Percentiles rank a stretch among this genome's conserved stretches.
Evolutionary conservation across 2,888 invertebrate genomes (phyloP).

Genomic region (Eudemis profundana): DNA sequence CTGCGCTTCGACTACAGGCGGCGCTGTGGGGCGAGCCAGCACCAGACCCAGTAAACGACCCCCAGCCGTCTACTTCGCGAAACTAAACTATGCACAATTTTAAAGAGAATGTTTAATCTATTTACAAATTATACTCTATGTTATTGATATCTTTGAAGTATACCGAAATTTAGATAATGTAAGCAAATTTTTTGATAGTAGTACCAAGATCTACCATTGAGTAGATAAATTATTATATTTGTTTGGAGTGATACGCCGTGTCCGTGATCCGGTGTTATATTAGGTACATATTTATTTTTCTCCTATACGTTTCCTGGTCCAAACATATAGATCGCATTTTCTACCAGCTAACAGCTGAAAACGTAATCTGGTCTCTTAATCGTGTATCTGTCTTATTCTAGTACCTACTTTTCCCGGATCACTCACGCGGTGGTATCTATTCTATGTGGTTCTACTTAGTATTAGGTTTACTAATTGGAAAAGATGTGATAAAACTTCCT

Average conservation of each 20-base stretch:
- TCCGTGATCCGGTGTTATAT: constrained; percentile 16
- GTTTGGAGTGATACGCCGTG: constrained; percentile 23
- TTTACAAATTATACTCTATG: constrained; percentile 52
- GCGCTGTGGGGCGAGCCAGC: constrained; percentile 62
- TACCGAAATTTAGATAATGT: constrained; percentile 41
- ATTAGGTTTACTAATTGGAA: constrained; percentile 25
- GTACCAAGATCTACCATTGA: constrained; percentile 53
- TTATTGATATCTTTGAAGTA: constrained; percentile 50
- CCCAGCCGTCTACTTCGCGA: constrained; percentile 20
- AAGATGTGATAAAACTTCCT: constrained; percentile 29
- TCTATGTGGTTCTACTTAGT: constrained; percentile 23
- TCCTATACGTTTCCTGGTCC: background rate
- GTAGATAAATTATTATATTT: constrained; percentile 51
- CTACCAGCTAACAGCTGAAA: background rate
- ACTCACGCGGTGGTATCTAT: constrained; percentile 19
- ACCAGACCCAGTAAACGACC: constrained; percentile 64
- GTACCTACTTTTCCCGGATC: constrained; percentile 12
- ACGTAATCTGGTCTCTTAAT: too few relatives aligned
- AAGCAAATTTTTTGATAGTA: constrained; percentile 48
- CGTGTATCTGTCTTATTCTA: background rate
- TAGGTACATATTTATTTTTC: background rate
- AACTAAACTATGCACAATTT: constrained; percentile 60
- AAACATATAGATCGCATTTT: background rate
- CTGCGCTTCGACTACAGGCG: constrained; percentile 77
- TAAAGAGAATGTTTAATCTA: constrained; percentile 51